Percentiles rank a stretch among this genome's conserved stretches.
These are phyloP conservation scores for Pogonomyrmex barbatus DNA, from an alignment of 1,140 invertebrate genomes.

Conservation along the genomic window DNA sequence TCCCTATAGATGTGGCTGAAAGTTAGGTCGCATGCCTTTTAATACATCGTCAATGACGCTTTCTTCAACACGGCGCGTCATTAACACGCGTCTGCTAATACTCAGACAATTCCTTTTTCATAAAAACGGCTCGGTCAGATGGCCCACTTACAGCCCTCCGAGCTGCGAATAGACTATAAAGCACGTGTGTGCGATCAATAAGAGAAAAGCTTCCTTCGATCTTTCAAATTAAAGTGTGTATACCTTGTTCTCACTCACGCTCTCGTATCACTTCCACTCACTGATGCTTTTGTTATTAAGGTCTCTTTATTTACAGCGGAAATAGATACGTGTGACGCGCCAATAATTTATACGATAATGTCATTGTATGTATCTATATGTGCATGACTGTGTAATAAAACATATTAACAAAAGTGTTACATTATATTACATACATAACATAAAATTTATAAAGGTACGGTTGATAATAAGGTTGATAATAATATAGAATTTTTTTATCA, in stretches of 20 bases:
- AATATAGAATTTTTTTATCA: background rate
- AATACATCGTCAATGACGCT: background rate
- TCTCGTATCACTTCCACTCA: constrained; percentile 18
- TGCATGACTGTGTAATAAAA: background rate
- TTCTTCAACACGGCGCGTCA: background rate
- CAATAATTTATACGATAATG: background rate
- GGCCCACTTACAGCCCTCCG: constrained; percentile 81
- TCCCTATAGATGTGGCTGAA: background rate
- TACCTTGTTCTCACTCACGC: constrained; percentile 36
- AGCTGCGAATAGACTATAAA: constrained; percentile 71
- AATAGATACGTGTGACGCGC: background rate
- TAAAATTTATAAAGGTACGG: background rate
- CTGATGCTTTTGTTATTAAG: background rate
- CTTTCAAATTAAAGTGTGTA: constrained; percentile 78
- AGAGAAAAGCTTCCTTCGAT: constrained; percentile 79
- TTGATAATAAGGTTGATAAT: too few relatives aligned
- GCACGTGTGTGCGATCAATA: constrained; percentile 84
- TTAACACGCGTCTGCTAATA: background rate
- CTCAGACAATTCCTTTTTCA: constrained; percentile 21
- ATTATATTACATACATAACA: background rate
- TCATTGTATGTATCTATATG: background rate
- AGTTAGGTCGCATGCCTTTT: background rate
- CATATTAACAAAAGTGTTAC: constrained; percentile 9
- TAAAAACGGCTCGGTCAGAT: constrained; percentile 78
- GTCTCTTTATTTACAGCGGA: background rate